Conservation (phyloP, 2,113 vertebrate species). For the Limnothrissa miodon region DNA sequence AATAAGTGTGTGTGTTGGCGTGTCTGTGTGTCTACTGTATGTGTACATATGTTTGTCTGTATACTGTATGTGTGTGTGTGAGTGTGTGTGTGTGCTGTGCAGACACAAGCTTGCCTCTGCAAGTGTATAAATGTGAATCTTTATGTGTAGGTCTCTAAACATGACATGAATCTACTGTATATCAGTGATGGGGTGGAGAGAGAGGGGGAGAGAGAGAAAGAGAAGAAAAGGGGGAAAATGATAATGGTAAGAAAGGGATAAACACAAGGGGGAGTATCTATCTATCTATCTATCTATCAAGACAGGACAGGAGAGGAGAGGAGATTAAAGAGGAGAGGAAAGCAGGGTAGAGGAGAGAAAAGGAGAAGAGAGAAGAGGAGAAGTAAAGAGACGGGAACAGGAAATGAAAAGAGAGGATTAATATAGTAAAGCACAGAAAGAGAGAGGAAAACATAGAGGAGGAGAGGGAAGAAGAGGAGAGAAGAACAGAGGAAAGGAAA, state of each 20-base stretch:
- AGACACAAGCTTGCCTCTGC: too few relatives aligned
- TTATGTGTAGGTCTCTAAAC: background rate
- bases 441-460: background rate
- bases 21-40: constrained; percentile 14
- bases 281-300: too few relatives aligned
- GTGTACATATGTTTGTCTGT: background rate
- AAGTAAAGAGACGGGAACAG: background rate
- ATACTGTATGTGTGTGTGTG: background rate
- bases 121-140: background rate
- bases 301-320: background rate
- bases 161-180: background rate
- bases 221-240: background rate
- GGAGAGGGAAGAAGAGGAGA: background rate
- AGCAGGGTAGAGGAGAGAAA: background rate
- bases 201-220: background rate
- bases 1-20: background rate
- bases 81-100: background rate
- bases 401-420: background rate
- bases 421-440: too few relatives aligned
- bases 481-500: background rate
- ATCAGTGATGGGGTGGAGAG: background rate
- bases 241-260: background rate
- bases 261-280: constrained; percentile 13
- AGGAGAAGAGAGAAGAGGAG: background rate
- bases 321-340: background rate